These are phyloP conservation scores for Acropora yongei DNA, from an alignment of 64 coral and sea anemone species.

Conservation along the genomic window DNA sequence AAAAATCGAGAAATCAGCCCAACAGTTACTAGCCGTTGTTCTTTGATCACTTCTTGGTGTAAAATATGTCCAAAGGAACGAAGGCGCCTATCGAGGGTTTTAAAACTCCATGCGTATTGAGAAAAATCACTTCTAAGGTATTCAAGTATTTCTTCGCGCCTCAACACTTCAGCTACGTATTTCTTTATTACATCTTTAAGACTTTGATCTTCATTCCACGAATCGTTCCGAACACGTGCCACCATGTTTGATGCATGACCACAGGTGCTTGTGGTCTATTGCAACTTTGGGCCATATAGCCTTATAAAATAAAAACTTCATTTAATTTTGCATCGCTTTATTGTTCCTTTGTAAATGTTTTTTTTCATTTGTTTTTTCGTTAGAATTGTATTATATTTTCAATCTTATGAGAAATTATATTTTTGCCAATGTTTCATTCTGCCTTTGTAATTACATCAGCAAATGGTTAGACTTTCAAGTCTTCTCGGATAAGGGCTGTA, in stretches of 20 bases:
- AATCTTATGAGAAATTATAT: no score
- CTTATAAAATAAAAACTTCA: background rate
- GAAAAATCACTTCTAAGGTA: background rate
- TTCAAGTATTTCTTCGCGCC: background rate
- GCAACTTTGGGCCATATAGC: background rate
- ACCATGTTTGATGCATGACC: background rate
- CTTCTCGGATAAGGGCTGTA: no score
- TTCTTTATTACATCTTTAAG: background rate
- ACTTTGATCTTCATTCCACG: background rate
- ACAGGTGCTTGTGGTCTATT: background rate
- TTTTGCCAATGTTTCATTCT: no score
- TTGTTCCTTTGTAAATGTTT: no score
- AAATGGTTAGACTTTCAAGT: no score
- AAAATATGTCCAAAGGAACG: background rate
- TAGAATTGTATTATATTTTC: no score
- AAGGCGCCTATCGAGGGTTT: background rate
- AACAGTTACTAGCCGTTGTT: no score
- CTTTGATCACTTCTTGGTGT: background rate
- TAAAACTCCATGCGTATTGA: background rate
- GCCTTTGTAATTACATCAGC: no score
- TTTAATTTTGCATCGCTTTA: no score
- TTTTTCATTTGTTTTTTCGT: no score
- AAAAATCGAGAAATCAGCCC: no score
- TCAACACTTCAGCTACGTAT: background rate
- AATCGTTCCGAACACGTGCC: background rate